Conservation (phyloP, 2,113 vertebrate species). For the Cebus imitator region DNA sequence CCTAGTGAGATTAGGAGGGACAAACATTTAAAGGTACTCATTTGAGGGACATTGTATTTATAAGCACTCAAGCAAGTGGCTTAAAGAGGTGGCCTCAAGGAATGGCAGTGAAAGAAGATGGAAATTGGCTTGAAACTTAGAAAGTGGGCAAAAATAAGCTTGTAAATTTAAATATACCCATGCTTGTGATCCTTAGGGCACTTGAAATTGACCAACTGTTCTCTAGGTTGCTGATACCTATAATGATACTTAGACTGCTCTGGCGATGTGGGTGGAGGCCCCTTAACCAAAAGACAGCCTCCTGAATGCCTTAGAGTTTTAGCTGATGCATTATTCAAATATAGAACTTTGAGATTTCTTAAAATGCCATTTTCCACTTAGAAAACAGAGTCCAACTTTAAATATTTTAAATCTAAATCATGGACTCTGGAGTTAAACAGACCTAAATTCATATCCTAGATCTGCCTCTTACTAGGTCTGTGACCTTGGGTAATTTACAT, state of each 20-base stretch:
- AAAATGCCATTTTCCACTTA: background rate
- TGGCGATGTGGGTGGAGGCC: background rate
- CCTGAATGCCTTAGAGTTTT: background rate
- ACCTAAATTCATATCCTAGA: background rate
- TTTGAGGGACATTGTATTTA: background rate
- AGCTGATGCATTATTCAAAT: background rate
- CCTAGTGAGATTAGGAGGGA: background rate
- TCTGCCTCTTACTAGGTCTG: constrained; percentile 16
- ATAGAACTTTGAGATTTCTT: constrained; percentile 13
- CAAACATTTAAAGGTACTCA: background rate
- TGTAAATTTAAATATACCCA: background rate
- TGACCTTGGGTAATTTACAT: background rate
- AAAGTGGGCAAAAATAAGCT: background rate
- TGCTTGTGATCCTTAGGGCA: background rate
- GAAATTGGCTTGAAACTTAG: background rate
- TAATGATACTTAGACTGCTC: background rate
- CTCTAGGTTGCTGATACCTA: background rate
- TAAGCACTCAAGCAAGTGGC: background rate
- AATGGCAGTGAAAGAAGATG: background rate
- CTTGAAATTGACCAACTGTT: background rate
- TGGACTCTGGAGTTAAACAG: background rate
- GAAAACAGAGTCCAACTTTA: background rate
- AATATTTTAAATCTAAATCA: constrained; percentile 29
- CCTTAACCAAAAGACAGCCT: background rate
- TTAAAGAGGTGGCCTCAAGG: background rate